Evolutionary conservation across 2,797 vertebrate species (phyloP).

Genomic region (Hemitrygon akajei): DNA sequence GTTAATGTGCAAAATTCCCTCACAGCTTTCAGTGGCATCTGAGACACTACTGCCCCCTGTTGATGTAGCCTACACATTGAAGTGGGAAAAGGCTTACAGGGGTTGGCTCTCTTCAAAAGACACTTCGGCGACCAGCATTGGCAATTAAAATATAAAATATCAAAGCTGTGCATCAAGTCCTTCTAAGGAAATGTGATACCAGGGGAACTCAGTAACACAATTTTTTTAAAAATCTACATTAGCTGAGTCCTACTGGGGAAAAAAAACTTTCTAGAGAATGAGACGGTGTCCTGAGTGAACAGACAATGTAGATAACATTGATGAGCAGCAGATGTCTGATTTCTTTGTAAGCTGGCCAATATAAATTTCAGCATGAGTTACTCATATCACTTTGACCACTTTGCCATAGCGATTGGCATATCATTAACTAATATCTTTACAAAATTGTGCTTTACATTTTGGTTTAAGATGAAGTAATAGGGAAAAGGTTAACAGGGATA

Average conservation of each 20-base stretch:
- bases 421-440: neutral
- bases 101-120: conserved; percentile 51
- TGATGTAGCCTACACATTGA: conserved; percentile 58
- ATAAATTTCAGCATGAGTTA: conserved; percentile 43
- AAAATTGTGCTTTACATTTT: neutral
- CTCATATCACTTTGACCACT: conserved; percentile 40
- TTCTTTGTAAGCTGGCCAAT: conserved; percentile 58
- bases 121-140: conserved; percentile 61
- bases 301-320: conserved; percentile 62
- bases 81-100: conserved; percentile 6
- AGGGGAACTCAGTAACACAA: conserved; percentile 60
- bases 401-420: neutral
- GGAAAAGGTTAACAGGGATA: neutral
- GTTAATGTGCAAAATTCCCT: conserved; percentile 46
- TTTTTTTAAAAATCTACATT: conserved; percentile 55
- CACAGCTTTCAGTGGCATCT: conserved; percentile 49
- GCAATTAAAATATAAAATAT: conserved; percentile 73
- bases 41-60: conserved; percentile 88
- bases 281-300: conserved; percentile 51
- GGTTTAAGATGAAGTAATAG: neutral
- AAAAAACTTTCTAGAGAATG: conserved; percentile 57
- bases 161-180: conserved; percentile 56
- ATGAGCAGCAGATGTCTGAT: conserved; percentile 71
- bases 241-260: conserved; percentile 50
- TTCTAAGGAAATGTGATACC: conserved; percentile 60